These are phyloP conservation scores for Charaxes varanes DNA, from an alignment of 1,140 invertebrate species.

Conservation along the genomic window DNA sequence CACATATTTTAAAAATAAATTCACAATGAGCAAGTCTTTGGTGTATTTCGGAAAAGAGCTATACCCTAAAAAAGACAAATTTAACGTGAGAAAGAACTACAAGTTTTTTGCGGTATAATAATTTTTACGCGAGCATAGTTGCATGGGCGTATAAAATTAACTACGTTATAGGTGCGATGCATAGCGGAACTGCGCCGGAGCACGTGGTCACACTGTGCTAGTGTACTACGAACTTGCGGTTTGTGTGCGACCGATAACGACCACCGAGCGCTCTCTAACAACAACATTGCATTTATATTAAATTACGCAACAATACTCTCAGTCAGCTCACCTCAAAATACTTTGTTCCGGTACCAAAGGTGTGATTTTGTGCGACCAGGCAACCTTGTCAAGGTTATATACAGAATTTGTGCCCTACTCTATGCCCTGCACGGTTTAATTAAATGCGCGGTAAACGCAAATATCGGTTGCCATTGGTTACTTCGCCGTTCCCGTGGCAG, in stretches of 20 bases:
- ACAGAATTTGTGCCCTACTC: conserved; percentile 8
- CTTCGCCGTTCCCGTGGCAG: conserved; percentile 56
- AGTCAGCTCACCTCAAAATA: too few relatives aligned
- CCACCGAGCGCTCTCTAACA: too few relatives aligned
- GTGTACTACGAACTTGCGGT: not conserved
- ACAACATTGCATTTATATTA: too few relatives aligned
- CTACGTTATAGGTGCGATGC: conserved; percentile 6
- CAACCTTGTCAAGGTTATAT: not conserved
- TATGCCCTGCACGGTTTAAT: conserved; percentile 20
- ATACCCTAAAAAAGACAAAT: too few relatives aligned
- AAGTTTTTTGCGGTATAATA: too few relatives aligned
- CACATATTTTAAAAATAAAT: too few relatives aligned
- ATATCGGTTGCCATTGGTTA: conserved; percentile 35
- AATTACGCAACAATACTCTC: too few relatives aligned
- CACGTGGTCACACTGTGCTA: conserved; percentile 2
- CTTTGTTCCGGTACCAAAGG: too few relatives aligned
- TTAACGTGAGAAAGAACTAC: too few relatives aligned
- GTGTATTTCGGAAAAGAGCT: too few relatives aligned
- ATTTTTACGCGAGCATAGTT: conserved; percentile 1
- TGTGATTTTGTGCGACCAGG: not conserved
- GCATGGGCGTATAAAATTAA: conserved; percentile 8
- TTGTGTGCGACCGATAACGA: not conserved
- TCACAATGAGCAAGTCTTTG: too few relatives aligned
- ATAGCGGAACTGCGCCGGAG: not conserved
- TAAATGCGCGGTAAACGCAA: conserved; percentile 22